Evolutionary conservation across 2,113 vertebrate species (phyloP), one percentile per base, ranked within the genome.

Genomic region (Trogon surrucura): DNA sequence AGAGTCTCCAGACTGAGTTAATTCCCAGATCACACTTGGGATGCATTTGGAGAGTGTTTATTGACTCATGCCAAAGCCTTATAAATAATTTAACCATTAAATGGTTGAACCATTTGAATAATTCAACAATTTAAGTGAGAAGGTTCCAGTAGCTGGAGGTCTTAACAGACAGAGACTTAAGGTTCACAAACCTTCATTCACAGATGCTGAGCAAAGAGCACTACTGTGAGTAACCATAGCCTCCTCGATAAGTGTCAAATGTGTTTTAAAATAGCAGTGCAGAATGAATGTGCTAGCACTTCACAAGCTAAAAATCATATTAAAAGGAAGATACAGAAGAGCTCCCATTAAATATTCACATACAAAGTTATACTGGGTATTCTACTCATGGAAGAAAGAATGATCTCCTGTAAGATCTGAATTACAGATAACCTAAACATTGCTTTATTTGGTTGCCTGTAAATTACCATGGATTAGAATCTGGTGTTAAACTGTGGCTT

Each of bases 41-140:
- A 70, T 57, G 13, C 30, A 62, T 86, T 62, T 89, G 23, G 41
- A 92, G 30, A 83, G 17, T n/a, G 16, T 8, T 38, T 60, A 26
- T 12, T 80, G 83, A 73, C 12, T 92, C n/a, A n/a, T 20, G 25
- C 21, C 32, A 83, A 91, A 89, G 41, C 7, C 7, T 29, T 54
- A 70, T 78, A 84, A 94, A 95, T 92, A 78, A 78, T 94, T 89
- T 92, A 86, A 84, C 25, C 3, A 45, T 85, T 83, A 88, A 91
- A 92, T 3, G 1, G 14, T 61, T 86, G 47, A 91, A 86, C 6
- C 4, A 20, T 62, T 20, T 94, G n/a, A 80, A 96, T 92, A 78
- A 84, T 92, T 78, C 29, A 84, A 34, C n/a, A 70, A 50, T 69
- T 91, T 70, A 84, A 89, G 81, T 78, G 5, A 58, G 51, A 70